A percentile compares a stretch with the other conserved stretches of the same genome.
Conservation (phyloP, 2,888 invertebrate genomes). For the Andrena haemorrhoa region DNA sequence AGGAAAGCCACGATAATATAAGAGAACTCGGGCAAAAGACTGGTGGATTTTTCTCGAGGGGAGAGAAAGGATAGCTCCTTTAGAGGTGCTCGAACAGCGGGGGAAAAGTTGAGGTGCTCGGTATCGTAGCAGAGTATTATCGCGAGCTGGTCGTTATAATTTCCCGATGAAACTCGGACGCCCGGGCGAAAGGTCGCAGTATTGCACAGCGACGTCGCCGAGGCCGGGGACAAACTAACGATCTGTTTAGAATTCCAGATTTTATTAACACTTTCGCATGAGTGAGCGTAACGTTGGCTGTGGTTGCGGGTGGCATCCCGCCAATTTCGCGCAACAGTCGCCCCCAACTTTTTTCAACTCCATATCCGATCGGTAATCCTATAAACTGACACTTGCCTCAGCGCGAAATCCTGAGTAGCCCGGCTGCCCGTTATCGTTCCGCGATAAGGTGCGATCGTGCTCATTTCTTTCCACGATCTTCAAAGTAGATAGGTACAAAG, state of each 20-base stretch:
- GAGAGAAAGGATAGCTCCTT: conserved; percentile 2
- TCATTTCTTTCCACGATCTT: too few species aligned
- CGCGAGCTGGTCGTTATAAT: not conserved
- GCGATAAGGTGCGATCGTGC: not conserved
- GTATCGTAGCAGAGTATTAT: not conserved
- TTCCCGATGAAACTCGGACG: not conserved
- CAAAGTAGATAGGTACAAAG: too few species aligned
- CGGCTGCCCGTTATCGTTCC: conserved; percentile 36
- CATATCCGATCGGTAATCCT: conserved; percentile 35
- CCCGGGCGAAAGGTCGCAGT: not conserved
- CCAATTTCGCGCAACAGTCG: conserved; percentile 56
- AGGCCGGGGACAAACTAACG: conserved; percentile 11
- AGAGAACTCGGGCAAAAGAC: not conserved
- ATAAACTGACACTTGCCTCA: conserved; percentile 33
- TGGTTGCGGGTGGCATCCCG: conserved; percentile 44
- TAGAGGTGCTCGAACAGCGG: not conserved
- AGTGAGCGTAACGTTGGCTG: conserved; percentile 16
- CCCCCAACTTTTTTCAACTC: conserved; percentile 31
- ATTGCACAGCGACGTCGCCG: not conserved
- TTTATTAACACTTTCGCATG: conserved; percentile 53
- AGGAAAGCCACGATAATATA: conserved; percentile 14
- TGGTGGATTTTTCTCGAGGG: not conserved
- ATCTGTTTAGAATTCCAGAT: conserved; percentile 54
- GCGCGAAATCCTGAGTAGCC: conserved; percentile 46
- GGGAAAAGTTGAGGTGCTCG: not conserved